These are phyloP conservation scores for Macrotis lagotis DNA, from an alignment of 2,113 vertebrate genomes.

Conservation along the genomic window DNA sequence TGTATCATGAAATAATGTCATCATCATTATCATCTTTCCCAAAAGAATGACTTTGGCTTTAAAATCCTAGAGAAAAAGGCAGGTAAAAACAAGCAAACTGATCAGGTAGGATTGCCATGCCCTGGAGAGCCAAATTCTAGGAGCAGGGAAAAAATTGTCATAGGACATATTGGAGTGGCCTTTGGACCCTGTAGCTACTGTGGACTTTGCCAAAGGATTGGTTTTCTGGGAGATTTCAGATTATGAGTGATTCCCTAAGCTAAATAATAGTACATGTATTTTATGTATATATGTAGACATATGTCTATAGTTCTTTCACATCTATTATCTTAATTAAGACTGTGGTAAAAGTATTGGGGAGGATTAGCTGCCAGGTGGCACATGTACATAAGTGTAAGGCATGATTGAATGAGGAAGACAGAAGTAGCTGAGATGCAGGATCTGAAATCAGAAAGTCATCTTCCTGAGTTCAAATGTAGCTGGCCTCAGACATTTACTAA, in stretches of 20 bases:
- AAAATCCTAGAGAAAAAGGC: not conserved
- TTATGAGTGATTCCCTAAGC: not conserved
- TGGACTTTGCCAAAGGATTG: not conserved
- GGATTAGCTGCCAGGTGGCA: not conserved
- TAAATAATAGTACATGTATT: not conserved
- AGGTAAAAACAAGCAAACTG: not conserved
- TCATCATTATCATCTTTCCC: not conserved
- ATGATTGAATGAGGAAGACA: not conserved
- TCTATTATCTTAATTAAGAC: conserved; percentile 16
- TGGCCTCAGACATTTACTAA: not conserved
- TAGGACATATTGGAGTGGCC: not conserved
- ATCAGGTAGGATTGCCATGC: not conserved
- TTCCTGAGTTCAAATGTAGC: not conserved
- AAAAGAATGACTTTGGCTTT: not conserved
- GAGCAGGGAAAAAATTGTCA: not conserved
- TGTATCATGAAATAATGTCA: not conserved
- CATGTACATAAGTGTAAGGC: not conserved
- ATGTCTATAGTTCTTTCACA: not conserved
- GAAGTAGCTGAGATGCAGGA: not conserved
- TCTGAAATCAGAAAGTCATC: not conserved
- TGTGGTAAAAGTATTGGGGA: not conserved
- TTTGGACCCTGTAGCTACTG: not conserved
- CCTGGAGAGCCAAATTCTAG: not conserved
- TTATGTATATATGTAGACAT: not conserved
- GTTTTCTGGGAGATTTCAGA: not conserved